Percentiles rank a stretch among this genome's conserved stretches.
Conservation (phyloP, 2,113 vertebrate genomes). For the Pterophyllum scalare region DNA sequence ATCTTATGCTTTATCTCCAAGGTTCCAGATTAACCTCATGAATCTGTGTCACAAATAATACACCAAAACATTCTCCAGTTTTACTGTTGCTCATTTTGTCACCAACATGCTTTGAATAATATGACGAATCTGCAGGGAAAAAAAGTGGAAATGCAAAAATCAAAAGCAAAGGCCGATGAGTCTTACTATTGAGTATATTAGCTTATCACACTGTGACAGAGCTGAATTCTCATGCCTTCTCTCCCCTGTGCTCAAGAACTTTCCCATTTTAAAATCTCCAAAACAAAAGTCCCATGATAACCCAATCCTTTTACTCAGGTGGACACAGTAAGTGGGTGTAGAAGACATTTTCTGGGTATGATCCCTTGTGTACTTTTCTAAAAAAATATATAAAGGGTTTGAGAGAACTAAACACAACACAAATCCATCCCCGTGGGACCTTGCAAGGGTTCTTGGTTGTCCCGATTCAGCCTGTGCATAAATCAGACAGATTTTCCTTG, state of each 20-base stretch:
- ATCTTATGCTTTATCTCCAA: no score
- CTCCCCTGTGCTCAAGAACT: conserved; percentile 4
- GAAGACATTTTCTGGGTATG: conserved; percentile 41
- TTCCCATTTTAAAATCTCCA: conserved; percentile 28
- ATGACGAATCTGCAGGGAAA: neutral
- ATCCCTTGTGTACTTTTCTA: conserved; percentile 62
- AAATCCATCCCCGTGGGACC: conserved; percentile 59
- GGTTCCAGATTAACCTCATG: no score
- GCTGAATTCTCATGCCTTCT: neutral
- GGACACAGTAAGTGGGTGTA: conserved; percentile 39
- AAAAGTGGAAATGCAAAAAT: neutral
- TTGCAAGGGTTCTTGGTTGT: conserved; percentile 58
- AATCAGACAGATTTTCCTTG: conserved; percentile 68
- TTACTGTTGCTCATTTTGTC: neutral
- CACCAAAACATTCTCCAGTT: neutral
- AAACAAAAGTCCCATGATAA: conserved; percentile 43
- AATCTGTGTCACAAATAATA: neutral
- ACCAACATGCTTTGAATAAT: neutral
- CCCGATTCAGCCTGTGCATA: conserved; percentile 66
- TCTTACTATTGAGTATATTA: neutral
- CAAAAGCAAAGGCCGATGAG: neutral
- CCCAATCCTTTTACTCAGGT: conserved; percentile 65
- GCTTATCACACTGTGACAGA: neutral
- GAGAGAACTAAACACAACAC: conserved; percentile 50
- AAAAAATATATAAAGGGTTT: conserved; percentile 64